A percentile compares a stretch with the other conserved stretches of the same genome.
Conservation (phyloP, 2,888 invertebrate genomes). For the Caenorhabditis drosophilae region DNA sequence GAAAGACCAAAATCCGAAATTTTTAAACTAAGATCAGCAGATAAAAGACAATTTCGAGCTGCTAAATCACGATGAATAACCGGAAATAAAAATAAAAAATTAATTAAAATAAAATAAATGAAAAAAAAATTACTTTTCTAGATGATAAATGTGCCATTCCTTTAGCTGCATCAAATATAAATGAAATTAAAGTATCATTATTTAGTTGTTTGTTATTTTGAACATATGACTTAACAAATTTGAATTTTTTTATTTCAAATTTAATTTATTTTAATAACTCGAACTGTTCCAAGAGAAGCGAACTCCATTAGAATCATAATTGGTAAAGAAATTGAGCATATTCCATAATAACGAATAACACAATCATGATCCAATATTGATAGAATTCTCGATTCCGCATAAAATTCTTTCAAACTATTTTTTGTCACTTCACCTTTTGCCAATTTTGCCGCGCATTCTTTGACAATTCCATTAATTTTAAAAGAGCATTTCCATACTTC, state of each 20-base stretch:
- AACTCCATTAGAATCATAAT: not conserved
- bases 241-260: too few species aligned
- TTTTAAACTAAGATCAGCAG: constrained; percentile 8
- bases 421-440: too few species aligned
- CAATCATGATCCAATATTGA: not conserved
- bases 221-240: too few species aligned
- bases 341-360: constrained; percentile 1
- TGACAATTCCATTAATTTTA: not conserved
- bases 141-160: constrained; percentile 1
- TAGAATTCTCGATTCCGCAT: not conserved
- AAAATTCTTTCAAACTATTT: too few species aligned
- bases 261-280: too few species aligned
- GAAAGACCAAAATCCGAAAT: constrained; percentile 46
- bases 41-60: constrained; percentile 26
- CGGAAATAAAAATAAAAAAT: too few species aligned
- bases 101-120: too few species aligned
- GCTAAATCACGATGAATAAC: constrained; percentile 35
- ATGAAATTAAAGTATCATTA: not conserved
- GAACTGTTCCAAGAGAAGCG: not conserved
- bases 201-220: too few species aligned
- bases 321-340: not conserved
- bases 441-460: not conserved
- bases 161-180: not conserved
- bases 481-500: not conserved
- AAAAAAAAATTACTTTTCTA: not conserved